A percentile compares a stretch with the other conserved stretches of the same genome.
phyloP scores from a whole-genome alignment of 2,888 invertebrate species.

The Hirtodrosophila cameraria region DNA sequence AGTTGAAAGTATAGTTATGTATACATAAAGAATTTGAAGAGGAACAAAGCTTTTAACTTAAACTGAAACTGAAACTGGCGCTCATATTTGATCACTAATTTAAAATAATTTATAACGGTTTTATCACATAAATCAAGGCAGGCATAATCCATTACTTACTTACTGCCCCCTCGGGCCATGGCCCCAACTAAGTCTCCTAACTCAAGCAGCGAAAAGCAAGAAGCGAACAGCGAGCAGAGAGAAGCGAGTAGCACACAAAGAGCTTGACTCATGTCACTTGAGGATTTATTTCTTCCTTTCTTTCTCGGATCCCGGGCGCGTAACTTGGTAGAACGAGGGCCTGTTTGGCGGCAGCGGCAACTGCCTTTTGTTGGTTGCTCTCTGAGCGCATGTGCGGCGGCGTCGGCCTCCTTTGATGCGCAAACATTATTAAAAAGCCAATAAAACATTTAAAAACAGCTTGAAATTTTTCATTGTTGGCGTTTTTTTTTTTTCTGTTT shows the following conservation, averaged over 20 bases:
- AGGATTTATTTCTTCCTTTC: constrained; percentile 79
- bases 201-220: constrained; percentile 35
- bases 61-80: constrained; percentile 51
- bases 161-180: constrained; percentile 9
- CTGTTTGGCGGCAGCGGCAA: constrained; percentile 17
- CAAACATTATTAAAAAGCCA: constrained; percentile 80
- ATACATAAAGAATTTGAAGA: not conserved
- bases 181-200: constrained; percentile 28
- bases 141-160: constrained; percentile 69
- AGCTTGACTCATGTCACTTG: constrained; percentile 76
- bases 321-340: constrained; percentile 67
- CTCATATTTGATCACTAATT: constrained; percentile 62
- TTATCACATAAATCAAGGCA: constrained; percentile 66
- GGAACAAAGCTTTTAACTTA: not conserved
- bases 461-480: constrained; percentile 81
- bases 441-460: constrained; percentile 80
- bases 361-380: constrained; percentile 21
- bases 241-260: constrained; percentile 61
- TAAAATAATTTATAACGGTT: constrained; percentile 66
- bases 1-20: not conserved
- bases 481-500: constrained; percentile 12
- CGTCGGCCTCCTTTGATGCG: constrained; percentile 69
- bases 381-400: constrained; percentile 59
- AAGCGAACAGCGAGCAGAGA: too few species aligned
- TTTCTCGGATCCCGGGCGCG: constrained; percentile 62